These are phyloP conservation scores for Trigoniulus corallinus DNA, from an alignment of 1,140 invertebrate genomes.

Conservation along the genomic window DNA sequence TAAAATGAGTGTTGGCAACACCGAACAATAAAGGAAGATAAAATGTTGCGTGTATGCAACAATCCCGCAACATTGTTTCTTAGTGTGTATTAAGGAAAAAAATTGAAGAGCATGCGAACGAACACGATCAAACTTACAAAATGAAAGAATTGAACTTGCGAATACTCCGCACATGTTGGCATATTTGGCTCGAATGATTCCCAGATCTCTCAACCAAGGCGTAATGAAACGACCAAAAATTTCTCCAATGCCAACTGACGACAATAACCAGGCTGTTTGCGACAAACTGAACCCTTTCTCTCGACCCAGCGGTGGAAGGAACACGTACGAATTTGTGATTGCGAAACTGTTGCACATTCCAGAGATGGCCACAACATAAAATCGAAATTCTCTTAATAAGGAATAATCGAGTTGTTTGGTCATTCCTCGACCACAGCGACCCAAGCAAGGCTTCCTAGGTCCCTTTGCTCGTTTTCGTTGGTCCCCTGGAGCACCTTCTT, in stretches of 20 bases:
- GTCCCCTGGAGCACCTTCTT: no score
- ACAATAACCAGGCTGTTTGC: neutral
- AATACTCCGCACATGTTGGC: neutral
- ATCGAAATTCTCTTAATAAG: neutral
- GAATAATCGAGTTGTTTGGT: neutral
- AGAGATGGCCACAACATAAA: neutral
- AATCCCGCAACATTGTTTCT: neutral
- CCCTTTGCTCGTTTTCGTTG: neutral
- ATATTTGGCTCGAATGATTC: neutral
- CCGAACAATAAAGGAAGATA: neutral
- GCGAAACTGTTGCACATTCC: neutral
- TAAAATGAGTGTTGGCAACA: no score
- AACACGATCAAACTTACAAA: neutral
- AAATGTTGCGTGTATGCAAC: neutral
- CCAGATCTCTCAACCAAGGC: neutral
- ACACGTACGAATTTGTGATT: neutral
- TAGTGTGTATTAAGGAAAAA: no score
- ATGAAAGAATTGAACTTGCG: neutral
- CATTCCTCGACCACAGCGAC: neutral
- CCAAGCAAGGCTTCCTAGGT: neutral
- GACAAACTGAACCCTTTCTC: neutral
- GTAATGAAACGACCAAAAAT: neutral
- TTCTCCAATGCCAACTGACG: neutral
- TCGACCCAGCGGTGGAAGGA: neutral
- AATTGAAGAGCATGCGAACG: no score